phyloP scores from a whole-genome alignment of 2,888 invertebrate genomes.

The Diabrotica balteata region DNA sequence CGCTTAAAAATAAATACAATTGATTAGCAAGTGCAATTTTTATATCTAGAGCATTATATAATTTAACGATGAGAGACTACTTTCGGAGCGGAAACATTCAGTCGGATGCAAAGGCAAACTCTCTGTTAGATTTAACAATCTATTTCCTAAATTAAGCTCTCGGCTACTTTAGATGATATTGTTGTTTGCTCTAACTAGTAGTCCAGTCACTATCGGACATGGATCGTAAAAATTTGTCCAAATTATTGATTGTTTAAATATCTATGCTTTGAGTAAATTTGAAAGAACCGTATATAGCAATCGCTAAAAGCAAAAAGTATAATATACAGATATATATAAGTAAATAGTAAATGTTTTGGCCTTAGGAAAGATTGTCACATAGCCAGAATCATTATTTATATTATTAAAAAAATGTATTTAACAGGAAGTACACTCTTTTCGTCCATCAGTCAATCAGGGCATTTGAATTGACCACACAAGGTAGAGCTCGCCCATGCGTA shows the following conservation, averaged over 20 bases:
- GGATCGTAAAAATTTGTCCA: not conserved
- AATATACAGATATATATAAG: too few relatives aligned
- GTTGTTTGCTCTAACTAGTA: constrained; percentile 46
- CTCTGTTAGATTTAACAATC: constrained; percentile 62
- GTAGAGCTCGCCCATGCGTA: too few relatives aligned
- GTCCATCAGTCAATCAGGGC: too few relatives aligned
- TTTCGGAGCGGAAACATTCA: constrained; percentile 61
- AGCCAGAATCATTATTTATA: too few relatives aligned
- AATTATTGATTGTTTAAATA: not conserved
- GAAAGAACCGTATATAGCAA: too few relatives aligned
- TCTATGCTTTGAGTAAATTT: too few relatives aligned
- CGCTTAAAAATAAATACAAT: constrained; percentile 36
- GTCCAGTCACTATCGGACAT: not conserved
- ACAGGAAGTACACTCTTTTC: too few relatives aligned
- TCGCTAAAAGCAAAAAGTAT: too few relatives aligned
- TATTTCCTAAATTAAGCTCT: constrained; percentile 62
- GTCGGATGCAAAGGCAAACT: constrained; percentile 61
- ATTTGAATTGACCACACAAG: too few relatives aligned
- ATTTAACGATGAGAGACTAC: constrained; percentile 61
- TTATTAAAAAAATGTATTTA: too few relatives aligned
- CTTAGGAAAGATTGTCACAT: too few relatives aligned
- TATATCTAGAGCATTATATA: constrained; percentile 61
- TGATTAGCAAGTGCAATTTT: constrained; percentile 56
- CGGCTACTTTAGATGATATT: constrained; percentile 55
- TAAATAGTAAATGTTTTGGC: too few relatives aligned